Evolutionary conservation across 1,140 invertebrate genomes (phyloP), one percentile per base, ranked within the genome.

Genomic region (Aphis craccivora): DNA sequence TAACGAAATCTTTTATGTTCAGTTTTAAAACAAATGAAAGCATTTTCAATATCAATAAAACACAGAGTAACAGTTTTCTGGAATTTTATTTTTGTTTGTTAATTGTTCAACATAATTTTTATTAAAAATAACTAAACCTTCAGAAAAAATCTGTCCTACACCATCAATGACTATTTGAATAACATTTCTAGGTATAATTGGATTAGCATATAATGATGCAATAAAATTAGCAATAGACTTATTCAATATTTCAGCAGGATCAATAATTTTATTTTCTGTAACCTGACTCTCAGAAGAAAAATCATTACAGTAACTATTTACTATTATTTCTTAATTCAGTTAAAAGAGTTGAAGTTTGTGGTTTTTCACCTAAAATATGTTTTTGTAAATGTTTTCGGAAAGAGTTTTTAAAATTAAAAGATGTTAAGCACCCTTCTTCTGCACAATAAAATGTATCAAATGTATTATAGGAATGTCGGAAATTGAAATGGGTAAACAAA

Each of bases 371-470:
- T 86, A 86, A 45, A 86, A 86, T 86, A 86, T 86, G 37, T 43
- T 40, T 40, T 86, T n/a, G 40, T 86, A 86, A 86, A 86, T 86
- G 83, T 45, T 86, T 86, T 25, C 83, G 25, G 7, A 45, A 86
- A 86, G 18, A 45, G 22, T 86, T 86, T 86, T 86, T 86, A 11
- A 86, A 20, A 86, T 86, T 86, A 86, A 86, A 86, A 23, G 83
- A 86, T 25, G 40, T 86, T 0, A 11, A 48, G 35, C 83, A 86
- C 4, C 18, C 22, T 0, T 43, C 11, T 86, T 86, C 18, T 86
- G 83, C 43, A 86, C 35, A 86, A 11, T 23, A 45, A 40, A 86
- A 86, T 48, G 45, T 14, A 86, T 86, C 37, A 86, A 86, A 86
- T 86, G 1, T 45, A 86, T 48, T 40, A 1, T 11, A 22, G 11